Base-by-base conservation (phyloP, 1,140 invertebrate species). In the Drosophila ogumai region DNA sequence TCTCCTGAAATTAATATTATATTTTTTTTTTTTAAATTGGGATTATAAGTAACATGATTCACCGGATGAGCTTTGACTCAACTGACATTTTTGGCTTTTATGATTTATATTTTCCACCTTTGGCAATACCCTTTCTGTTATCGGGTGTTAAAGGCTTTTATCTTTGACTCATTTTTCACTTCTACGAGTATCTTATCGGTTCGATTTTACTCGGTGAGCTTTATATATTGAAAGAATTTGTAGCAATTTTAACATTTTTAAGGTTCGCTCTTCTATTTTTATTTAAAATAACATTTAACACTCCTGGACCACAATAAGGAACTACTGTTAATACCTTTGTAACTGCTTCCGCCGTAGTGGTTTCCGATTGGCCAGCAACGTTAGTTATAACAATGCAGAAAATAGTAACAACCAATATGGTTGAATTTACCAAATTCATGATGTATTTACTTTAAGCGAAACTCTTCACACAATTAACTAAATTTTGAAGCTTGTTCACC, bases 1-100 rank as follows among this genome's bases (percentile, higher is more conserved):
- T 66, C 41, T 44, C 3, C 82, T 85, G 58, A 10, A 85, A 72
- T 12, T 22, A 59, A 28, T 54, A 38, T 10, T 25, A 22, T 0
- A 17, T 54, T 54, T 34, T 2, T n/a, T 54, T 54, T 34, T 2
- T 22, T 22, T 22, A 22, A 19, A 31, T 1, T 36, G 5, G 6
- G 36, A 13, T 12, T 32, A 17, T n/a, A 22, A 6, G 25, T 25
- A 25, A 28, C 6, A 28, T 28, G 52, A 55, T 38, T 55, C 52
- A 55, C 32, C 19, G 32, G 34, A 3, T 9, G 19, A 36, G 50
- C 50, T 54, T 54, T 52, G 50, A 52, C 17, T 52, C 32, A 52
- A 22, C 50, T 3, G 13, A 5, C 7, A 8, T 65, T 56, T 25
- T 19, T 56, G 13, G 34, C 9, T 17, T 25, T 57, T 56, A 8